Evolutionary conservation across 2,797 vertebrate species (phyloP).

Genomic region (Notolepis coatsorum): DNA sequence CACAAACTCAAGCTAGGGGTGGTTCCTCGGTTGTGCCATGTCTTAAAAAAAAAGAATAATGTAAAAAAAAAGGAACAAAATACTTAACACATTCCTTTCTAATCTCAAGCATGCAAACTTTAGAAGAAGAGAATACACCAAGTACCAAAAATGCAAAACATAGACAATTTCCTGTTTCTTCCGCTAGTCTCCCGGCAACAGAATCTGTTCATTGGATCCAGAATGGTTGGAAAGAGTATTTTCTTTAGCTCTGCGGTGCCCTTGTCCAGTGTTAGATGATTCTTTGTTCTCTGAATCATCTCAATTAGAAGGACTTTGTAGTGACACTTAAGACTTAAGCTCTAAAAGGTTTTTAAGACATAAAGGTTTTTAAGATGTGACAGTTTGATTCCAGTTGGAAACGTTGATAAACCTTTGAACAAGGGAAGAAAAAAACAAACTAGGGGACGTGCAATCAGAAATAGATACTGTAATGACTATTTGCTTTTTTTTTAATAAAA

Average conservation of each 20-base stretch:
- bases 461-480: background rate
- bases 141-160: constrained; percentile 42
- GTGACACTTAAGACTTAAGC: background rate
- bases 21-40: constrained; percentile 38
- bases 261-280: constrained; percentile 5
- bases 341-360: background rate
- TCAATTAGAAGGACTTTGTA: background rate
- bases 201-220: constrained; percentile 66
- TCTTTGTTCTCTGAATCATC: constrained; percentile 12
- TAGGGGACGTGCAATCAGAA: constrained; percentile 41
- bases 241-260: background rate
- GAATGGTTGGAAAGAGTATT: background rate
- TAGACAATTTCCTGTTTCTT: constrained; percentile 57
- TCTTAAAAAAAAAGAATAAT: constrained; percentile 35
- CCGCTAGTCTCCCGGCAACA: constrained; percentile 72
- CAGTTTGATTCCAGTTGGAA: background rate
- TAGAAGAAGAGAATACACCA: constrained; percentile 49
- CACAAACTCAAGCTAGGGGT: constrained; percentile 50
- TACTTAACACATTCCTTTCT: constrained; percentile 67
- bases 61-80: constrained; percentile 15
- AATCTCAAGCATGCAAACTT: constrained; percentile 70
- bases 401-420: constrained; percentile 13
- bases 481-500: background rate
- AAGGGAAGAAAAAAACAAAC: background rate
- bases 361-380: background rate